Evolutionary conservation across 2,888 invertebrate genomes (phyloP).

Genomic region (Melanostoma mellinum): DNA sequence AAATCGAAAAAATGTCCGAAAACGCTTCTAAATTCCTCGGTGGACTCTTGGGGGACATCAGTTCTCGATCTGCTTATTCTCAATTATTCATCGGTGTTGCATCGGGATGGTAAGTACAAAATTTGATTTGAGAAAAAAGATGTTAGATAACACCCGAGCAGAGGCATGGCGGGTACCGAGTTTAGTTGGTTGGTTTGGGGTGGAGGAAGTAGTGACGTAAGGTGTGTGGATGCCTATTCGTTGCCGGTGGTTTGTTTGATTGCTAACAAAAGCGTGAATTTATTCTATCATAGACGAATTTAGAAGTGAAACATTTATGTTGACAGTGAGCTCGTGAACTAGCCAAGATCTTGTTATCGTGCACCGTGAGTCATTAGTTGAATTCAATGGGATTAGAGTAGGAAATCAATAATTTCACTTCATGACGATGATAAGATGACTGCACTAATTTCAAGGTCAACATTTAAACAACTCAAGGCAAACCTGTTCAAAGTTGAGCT

Average conservation of each 20-base stretch:
- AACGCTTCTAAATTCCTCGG: constrained; percentile 89
- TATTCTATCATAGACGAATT: no score
- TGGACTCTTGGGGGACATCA: constrained; percentile 90
- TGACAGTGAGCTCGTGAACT: no score
- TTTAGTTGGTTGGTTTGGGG: no score
- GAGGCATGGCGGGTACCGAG: no score
- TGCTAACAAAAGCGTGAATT: no score
- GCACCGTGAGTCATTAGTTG: constrained; percentile 3
- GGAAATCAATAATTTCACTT: constrained; percentile 11
- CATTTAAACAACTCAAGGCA: constrained; percentile 10
- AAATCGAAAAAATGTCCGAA: constrained; percentile 85
- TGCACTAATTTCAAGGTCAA: constrained; percentile 29
- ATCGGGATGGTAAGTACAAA: constrained; percentile 90
- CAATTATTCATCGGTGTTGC: constrained; percentile 93
- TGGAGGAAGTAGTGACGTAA: constrained; percentile 46
- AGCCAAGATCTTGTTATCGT: constrained; percentile 14
- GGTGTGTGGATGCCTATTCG: constrained; percentile 12
- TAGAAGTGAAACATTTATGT: no score
- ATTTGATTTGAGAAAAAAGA: background rate
- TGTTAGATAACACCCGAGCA: constrained; percentile 40
- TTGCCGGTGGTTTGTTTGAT: background rate
- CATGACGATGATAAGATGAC: constrained; percentile 43
- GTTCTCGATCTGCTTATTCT: constrained; percentile 92
- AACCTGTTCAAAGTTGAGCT: constrained; percentile 1
- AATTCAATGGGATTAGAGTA: constrained; percentile 21